Percentiles rank a stretch among this genome's conserved stretches.
These are phyloP conservation scores for Leptinotarsa tumamoca DNA, from an alignment of 2,888 invertebrate species.

Conservation along the genomic window DNA sequence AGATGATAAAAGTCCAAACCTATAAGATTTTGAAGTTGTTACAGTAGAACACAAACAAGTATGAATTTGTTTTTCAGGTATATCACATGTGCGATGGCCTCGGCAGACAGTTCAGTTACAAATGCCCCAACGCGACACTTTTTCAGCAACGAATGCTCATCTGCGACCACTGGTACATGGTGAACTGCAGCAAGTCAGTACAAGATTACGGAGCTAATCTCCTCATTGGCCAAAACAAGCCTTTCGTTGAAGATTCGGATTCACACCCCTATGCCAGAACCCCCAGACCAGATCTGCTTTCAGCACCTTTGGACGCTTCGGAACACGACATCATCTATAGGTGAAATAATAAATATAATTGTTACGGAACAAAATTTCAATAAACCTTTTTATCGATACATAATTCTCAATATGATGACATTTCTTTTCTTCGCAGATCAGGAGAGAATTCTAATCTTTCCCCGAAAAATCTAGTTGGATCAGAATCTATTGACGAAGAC, in stretches of 20 bases:
- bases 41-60: not conserved
- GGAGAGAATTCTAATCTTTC: constrained; percentile 34
- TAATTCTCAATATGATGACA: not conserved
- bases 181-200: constrained; percentile 80
- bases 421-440: constrained; percentile 24
- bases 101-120: constrained; percentile 82
- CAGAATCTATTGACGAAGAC: constrained; percentile 67
- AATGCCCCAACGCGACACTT: constrained; percentile 82
- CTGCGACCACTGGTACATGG: constrained; percentile 88
- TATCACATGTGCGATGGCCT: constrained; percentile 86
- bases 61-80: constrained; percentile 67
- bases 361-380: too few relatives aligned
- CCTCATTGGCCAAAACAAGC: constrained; percentile 80
- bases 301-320: constrained; percentile 66
- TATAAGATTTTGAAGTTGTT: not conserved
- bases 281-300: constrained; percentile 77
- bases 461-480: constrained; percentile 65
- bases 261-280: constrained; percentile 75
- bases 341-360: not conserved
- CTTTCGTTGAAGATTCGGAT: constrained; percentile 74
- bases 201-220: constrained; percentile 79
- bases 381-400: not conserved
- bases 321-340: constrained; percentile 59
- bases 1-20: not conserved
- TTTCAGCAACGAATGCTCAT: constrained; percentile 86